Percentiles rank a stretch among this genome's conserved stretches.
Evolutionary conservation across 2,797 vertebrate species (phyloP).

Genomic region (Balearica regulorum): DNA sequence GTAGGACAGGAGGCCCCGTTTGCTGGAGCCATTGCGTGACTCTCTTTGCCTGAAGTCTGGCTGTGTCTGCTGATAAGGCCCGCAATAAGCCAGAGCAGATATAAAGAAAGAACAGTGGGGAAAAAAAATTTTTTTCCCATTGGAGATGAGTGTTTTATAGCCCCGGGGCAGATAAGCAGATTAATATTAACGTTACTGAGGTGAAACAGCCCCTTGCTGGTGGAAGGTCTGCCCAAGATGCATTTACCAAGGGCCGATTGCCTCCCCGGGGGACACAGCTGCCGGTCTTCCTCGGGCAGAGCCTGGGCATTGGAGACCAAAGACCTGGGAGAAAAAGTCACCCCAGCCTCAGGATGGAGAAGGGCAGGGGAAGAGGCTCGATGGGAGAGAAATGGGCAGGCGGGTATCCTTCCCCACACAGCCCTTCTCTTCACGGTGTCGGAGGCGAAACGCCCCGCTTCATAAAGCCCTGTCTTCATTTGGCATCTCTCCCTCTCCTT

Average conservation of each 20-base stretch:
- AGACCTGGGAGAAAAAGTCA: not conserved
- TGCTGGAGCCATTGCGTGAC: not conserved
- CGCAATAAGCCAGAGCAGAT: not conserved
- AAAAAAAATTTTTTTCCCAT: no score
- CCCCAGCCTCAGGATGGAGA: not conserved
- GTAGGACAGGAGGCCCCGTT: not conserved
- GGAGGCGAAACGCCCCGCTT: fast-evolving
- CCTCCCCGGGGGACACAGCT: not conserved
- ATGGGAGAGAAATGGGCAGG: not conserved
- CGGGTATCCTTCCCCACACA: fast-evolving
- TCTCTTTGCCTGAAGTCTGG: not conserved
- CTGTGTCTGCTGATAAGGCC: not conserved
- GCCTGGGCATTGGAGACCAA: not conserved
- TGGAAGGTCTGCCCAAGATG: not conserved
- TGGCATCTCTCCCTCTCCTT: not conserved
- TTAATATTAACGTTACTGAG: not conserved
- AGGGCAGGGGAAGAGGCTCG: not conserved
- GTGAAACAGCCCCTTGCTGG: not conserved
- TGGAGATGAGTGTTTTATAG: not conserved
- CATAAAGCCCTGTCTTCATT: not conserved
- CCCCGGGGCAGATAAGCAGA: not conserved
- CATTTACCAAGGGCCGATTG: not conserved
- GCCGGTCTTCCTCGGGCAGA: not conserved
- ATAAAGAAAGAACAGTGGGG: not conserved
- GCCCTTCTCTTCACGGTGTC: fast-evolving